Base-by-base conservation (phyloP, 2,797 vertebrate genomes). In the Coendou prehensilis region DNA sequence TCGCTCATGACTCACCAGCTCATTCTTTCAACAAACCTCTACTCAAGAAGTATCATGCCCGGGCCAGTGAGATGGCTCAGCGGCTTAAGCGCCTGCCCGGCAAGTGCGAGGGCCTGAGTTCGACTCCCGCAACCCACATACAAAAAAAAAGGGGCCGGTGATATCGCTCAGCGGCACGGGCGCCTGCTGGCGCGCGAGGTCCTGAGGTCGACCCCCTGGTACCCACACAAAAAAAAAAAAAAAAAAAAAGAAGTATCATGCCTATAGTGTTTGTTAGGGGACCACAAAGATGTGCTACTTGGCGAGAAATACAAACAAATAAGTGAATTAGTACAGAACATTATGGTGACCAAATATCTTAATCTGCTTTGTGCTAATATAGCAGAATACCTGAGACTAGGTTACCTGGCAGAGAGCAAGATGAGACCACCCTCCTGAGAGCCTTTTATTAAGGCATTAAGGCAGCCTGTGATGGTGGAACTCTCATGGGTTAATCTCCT, bases 401-500 rank as follows among this genome's bases (percentile, higher is more conserved):
- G 20, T 33, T 5, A 64, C n/a, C 50, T 45, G 28, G 23, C 6
- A 14, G 26, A 73, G 41, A 2, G 18, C 3, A 26, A 45, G 11
- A 71, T 9, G 33, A 93, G 52, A 45, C 10, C 18, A 15, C 2
- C 37, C 2, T 71, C 50, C 18, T 26, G 3, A 87, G 59, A 71
- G 23, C 15, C 8, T 52, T 52, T 89, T 37, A 37, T 59, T 52
- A 59, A 20, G 41, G 33, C 56, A 23, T 5, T 33, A 56, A 63
- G 33, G 0, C 6, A 33, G 28, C 2, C 33, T 23, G 1, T 37
- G 13, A 61, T 2, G 0, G 9, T 26, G 7, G 9, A 30, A 5
- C 41, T 47, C 71, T 47, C 23, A 22, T 26, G 14, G 6, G 13
- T 37, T 54, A 47, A 52, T 82, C 18, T 69, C 33, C 33, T n/a